Evolutionary conservation across 2,888 invertebrate genomes (phyloP).

Genomic region (Crematogaster levior): DNA sequence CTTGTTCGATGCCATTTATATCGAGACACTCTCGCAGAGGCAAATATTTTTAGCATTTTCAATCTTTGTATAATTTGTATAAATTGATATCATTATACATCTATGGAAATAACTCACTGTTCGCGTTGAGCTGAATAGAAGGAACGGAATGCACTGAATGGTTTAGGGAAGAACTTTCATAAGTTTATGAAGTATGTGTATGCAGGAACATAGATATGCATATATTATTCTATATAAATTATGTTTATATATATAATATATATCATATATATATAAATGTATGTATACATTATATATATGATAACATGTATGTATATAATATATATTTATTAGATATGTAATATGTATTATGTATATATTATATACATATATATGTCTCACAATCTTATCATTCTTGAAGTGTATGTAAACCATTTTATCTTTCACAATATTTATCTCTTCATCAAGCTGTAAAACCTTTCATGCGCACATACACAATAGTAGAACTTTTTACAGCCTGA

Average conservation of each 20-base stretch:
- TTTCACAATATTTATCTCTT: slow-evolving; percentile 54
- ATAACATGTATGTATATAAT: background rate
- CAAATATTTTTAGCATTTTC: slow-evolving; percentile 59
- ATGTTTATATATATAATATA: slow-evolving; percentile 30
- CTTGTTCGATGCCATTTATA: slow-evolving; percentile 35
- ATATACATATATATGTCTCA: slow-evolving; percentile 31
- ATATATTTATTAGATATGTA: background rate
- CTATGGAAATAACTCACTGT: slow-evolving; percentile 19
- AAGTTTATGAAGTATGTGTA: slow-evolving; percentile 47
- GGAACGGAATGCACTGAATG: slow-evolving; percentile 46
- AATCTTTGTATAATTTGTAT: slow-evolving; percentile 51
- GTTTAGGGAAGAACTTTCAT: slow-evolving; percentile 27
- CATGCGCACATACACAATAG: slow-evolving; percentile 18
- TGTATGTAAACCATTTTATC: slow-evolving; percentile 58
- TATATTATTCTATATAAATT: slow-evolving; percentile 42
- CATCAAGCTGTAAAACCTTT: slow-evolving; percentile 64
- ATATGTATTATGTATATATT: background rate
- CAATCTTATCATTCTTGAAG: slow-evolving; percentile 50
- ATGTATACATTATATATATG: background rate
- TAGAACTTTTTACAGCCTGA: slow-evolving; percentile 46
- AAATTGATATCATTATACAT: slow-evolving; percentile 54
- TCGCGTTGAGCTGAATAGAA: slow-evolving; percentile 27
- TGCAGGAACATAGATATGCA: slow-evolving; percentile 7
- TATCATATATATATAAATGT: slow-evolving; percentile 1
- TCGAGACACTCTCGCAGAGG: slow-evolving; percentile 10